These are phyloP conservation scores for Macropodus opercularis DNA, from an alignment of 2,797 vertebrate genomes.

Conservation along the genomic window DNA sequence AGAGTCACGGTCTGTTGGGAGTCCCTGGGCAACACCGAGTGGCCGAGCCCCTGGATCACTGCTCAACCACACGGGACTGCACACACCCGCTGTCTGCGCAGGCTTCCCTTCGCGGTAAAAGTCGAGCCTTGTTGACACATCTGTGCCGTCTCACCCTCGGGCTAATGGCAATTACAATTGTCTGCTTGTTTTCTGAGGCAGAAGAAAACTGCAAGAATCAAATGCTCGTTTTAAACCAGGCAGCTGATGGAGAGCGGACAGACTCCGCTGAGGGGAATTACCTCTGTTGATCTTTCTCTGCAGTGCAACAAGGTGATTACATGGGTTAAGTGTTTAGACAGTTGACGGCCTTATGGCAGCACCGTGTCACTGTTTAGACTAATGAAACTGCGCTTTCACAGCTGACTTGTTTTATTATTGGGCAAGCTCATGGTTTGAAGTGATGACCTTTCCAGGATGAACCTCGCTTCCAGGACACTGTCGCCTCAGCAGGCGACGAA, in stretches of 20 bases:
- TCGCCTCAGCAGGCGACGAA: too few relatives aligned
- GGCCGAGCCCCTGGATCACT: constrained; percentile 72
- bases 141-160: constrained; percentile 70
- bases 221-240: constrained; percentile 61
- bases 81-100: constrained; percentile 74
- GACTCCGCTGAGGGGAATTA: constrained; percentile 44
- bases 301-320: constrained; percentile 46
- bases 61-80: constrained; percentile 77
- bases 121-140: constrained; percentile 78
- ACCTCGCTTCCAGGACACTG: too few relatives aligned
- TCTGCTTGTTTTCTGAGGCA: constrained; percentile 66
- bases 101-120: constrained; percentile 75
- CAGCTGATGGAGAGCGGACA: constrained; percentile 63
- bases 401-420: constrained; percentile 10
- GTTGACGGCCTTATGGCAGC: constrained; percentile 23
- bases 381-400: constrained; percentile 14
- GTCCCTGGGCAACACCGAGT: constrained; percentile 70
- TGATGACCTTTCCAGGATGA: too few relatives aligned
- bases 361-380: constrained; percentile 30
- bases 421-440: background rate
- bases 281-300: constrained; percentile 53
- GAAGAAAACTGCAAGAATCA: constrained; percentile 64
- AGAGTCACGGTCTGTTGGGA: constrained; percentile 79
- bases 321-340: constrained; percentile 31
- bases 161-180: constrained; percentile 78